Evolutionary conservation across 1,140 invertebrate genomes (phyloP).

Genomic region (Thaumatotibia leucotreta): DNA sequence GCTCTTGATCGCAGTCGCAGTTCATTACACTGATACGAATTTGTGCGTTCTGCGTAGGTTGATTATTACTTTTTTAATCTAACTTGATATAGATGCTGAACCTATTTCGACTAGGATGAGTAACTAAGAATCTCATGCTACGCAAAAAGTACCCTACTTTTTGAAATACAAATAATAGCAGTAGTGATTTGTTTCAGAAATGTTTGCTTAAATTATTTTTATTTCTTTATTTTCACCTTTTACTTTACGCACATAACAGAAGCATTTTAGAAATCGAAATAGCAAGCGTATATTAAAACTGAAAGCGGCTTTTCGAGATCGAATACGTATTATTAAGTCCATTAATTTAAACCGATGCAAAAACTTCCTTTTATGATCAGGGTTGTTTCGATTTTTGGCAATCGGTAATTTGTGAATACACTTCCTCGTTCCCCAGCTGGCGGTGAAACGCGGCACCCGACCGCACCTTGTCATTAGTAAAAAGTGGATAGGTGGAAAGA

Average conservation of each 20-base stretch:
- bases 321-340: constrained; percentile 35
- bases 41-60: constrained; percentile 36
- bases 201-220: no score
- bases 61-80: constrained; percentile 19
- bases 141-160: neutral
- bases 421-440: constrained; percentile 62
- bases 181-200: neutral
- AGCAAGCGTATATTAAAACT: constrained; percentile 21
- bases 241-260: neutral
- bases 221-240: no score
- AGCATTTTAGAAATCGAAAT: neutral
- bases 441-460: constrained; percentile 48
- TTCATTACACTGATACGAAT: constrained; percentile 28
- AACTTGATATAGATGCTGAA: neutral
- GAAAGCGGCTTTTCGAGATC: constrained; percentile 50
- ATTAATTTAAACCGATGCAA: constrained; percentile 21
- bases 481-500: constrained; percentile 50
- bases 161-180: neutral
- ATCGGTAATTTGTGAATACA: constrained; percentile 44
- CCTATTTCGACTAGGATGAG: neutral
- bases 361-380: constrained; percentile 24
- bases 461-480: constrained; percentile 53
- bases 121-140: neutral
- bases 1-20: neutral
- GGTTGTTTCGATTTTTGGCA: constrained; percentile 50